Evolutionary conservation across 1,140 invertebrate genomes (phyloP), one percentile per base, ranked within the genome.

Genomic region (Euura lappo): DNA sequence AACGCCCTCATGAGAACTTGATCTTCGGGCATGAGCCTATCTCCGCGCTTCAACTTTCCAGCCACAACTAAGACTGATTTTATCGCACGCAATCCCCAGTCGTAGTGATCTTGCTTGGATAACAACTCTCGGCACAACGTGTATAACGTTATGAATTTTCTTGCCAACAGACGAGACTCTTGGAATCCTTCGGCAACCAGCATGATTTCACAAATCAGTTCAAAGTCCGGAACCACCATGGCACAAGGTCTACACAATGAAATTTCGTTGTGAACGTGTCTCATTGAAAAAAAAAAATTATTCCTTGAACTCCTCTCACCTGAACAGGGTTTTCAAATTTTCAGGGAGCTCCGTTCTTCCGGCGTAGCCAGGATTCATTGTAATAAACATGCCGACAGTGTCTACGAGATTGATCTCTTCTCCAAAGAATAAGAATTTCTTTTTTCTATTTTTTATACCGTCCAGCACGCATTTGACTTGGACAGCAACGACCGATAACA

Each of bases 191-290:
- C 96, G 45, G 96, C 95, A 1, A 97, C 95, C 85, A 98, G 91
- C 94, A 97, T 97, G 81, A 97, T 97, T 89, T 98, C 96, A 85
- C 94, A 96, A 84, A 98, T 98, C 78, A 98, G 85, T 79, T 96
- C 96, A 86, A 97, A 96, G 86, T 98, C 96, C 1, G 96, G 96
- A 2, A 97, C 96, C 4, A 97, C 95, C 96, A 98, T 98, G 47
- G 97, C 96, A 85, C 96, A 98, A 2, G 96, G 96, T 84, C 96
- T 92, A 81, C 86, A n/a, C n/a, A n/a, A n/a, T n/a, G n/a, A n/a
- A n/a, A n/a, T n/a, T n/a, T n/a, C n/a, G n/a, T n/a, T n/a, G n/a
- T n/a, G n/a, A n/a, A n/a, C n/a, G n/a, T n/a, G n/a, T n/a, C n/a
- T n/a, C n/a, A n/a, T n/a, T n/a, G n/a, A n/a, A n/a, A n/a, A n/a